Evolutionary conservation across 2,888 invertebrate genomes (phyloP).

Genomic region (Hemithea aestivaria): DNA sequence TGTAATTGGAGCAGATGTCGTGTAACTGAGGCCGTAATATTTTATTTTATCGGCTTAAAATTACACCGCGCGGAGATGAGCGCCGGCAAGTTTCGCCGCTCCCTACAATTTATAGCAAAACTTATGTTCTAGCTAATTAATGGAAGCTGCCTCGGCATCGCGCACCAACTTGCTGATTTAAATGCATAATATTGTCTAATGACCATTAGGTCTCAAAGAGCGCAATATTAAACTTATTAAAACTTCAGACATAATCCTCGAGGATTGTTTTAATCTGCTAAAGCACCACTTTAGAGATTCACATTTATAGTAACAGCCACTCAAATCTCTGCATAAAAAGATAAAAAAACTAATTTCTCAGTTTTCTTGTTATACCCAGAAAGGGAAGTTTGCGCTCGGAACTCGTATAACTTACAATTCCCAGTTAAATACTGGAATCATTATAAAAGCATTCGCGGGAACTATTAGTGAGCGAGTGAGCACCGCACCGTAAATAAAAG

Average conservation of each 20-base stretch:
- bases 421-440: conserved; percentile 19
- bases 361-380: conserved; percentile 5
- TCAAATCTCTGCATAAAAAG: background rate
- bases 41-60: conserved; percentile 75
- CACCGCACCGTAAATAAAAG: conserved; percentile 37
- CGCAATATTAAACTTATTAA: conserved; percentile 18
- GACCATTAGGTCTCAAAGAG: conserved; percentile 37
- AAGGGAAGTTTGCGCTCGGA: conserved; percentile 6
- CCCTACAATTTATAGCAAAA: conserved; percentile 73
- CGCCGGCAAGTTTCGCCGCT: conserved; percentile 65
- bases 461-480: conserved; percentile 17
- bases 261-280: background rate
- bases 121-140: conserved; percentile 75
- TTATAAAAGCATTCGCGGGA: conserved; percentile 18
- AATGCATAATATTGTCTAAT: conserved; percentile 59
- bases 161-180: conserved; percentile 59
- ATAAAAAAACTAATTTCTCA: conserved; percentile 1
- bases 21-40: conserved; percentile 59
- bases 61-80: conserved; percentile 63
- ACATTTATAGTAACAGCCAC: background rate
- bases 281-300: background rate
- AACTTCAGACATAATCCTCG: conserved; percentile 2
- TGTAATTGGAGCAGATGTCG: conserved; percentile 65
- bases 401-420: conserved; percentile 10
- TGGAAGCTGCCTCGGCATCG: conserved; percentile 64